These are phyloP conservation scores for Rhinella marina DNA, from an alignment of 2,797 vertebrate species.

Conservation along the genomic window DNA sequence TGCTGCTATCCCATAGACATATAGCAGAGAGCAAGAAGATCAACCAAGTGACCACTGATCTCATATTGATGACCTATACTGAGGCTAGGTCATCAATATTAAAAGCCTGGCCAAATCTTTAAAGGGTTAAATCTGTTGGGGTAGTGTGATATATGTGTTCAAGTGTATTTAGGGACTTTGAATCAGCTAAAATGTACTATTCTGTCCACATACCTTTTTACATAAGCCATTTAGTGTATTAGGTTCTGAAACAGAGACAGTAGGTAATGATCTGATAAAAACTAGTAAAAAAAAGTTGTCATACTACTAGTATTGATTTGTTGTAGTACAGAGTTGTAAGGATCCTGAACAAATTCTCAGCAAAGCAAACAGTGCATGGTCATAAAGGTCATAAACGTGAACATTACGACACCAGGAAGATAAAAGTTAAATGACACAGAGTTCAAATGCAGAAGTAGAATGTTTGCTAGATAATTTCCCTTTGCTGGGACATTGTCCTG, in stretches of 20 bases:
- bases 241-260: not conserved
- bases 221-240: too few relatives aligned
- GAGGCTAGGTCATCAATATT: too few relatives aligned
- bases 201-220: not conserved
- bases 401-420: not conserved
- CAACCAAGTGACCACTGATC: too few relatives aligned
- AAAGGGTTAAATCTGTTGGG: not conserved
- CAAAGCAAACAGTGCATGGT: constrained; percentile 4
- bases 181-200: not conserved
- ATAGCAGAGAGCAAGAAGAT: too few relatives aligned
- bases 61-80: too few relatives aligned
- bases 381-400: constrained; percentile 2
- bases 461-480: not conserved
- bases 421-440: not conserved
- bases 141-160: not conserved
- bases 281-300: not conserved
- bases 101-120: not conserved
- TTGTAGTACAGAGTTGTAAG: too few relatives aligned
- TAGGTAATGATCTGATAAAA: not conserved
- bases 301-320: not conserved
- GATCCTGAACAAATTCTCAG: too few relatives aligned
- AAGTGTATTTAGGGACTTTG: not conserved
- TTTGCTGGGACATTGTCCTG: not conserved
- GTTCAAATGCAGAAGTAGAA: not conserved
- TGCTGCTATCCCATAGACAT: too few relatives aligned